Evolutionary conservation across 2,888 invertebrate genomes (phyloP).

Genomic region (Diaphora mendica): DNA sequence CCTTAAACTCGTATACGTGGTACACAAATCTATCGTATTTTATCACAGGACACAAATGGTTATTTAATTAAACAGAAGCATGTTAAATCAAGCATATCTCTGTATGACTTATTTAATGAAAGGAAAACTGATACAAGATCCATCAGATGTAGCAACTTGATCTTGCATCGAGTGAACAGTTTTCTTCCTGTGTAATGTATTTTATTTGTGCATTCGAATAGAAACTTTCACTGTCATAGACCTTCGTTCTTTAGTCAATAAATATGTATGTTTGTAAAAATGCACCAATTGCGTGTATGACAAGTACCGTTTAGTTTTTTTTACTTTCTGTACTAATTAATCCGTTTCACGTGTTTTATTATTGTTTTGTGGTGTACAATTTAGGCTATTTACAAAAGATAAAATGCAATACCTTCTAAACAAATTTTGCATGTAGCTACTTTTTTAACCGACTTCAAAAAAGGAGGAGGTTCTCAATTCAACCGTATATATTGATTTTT

Average conservation of each 20-base stretch:
- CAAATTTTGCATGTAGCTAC: neutral
- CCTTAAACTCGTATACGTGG: too few species aligned
- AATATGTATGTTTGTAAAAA: neutral
- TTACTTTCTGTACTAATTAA: neutral
- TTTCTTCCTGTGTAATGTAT: conserved; percentile 26
- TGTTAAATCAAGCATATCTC: neutral
- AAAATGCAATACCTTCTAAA: neutral
- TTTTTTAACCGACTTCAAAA: too few species aligned
- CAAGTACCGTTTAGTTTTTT: neutral
- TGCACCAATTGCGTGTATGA: neutral
- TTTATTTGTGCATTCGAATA: conserved; percentile 30
- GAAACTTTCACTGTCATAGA: conserved; percentile 39
- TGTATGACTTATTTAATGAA: neutral
- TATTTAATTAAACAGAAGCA: neutral
- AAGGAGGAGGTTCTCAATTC: too few species aligned
- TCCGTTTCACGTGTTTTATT: neutral
- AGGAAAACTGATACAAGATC: conserved; percentile 24
- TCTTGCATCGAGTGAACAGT: conserved; percentile 43
- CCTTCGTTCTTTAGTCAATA: neutral
- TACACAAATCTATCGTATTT: neutral
- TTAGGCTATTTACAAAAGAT: too few species aligned
- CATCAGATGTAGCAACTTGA: conserved; percentile 27
- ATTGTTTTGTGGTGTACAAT: too few species aligned
- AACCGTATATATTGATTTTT: too few species aligned
- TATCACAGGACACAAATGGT: neutral